Conservation (phyloP, 2,888 invertebrate genomes). For the Trilocha varians region DNA sequence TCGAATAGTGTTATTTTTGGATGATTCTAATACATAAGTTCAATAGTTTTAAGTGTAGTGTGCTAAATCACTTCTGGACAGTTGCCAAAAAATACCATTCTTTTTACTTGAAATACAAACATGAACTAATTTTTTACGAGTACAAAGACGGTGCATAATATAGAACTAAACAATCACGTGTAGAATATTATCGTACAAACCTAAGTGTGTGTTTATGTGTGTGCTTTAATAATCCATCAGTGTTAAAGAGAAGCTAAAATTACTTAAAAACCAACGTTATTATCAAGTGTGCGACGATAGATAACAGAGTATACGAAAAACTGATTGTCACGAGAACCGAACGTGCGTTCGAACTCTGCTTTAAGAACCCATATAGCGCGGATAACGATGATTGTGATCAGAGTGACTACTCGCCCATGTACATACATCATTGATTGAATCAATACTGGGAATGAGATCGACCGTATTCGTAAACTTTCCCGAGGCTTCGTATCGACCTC, state of each 20-base stretch:
- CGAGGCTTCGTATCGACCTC: conserved; percentile 23
- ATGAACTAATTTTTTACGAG: no score
- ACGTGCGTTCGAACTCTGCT: conserved; percentile 41
- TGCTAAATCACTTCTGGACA: background rate
- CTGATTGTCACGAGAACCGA: conserved; percentile 38
- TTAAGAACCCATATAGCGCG: conserved; percentile 1
- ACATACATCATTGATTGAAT: no score
- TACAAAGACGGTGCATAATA: background rate
- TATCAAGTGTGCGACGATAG: conserved; percentile 54
- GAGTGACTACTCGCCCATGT: no score
- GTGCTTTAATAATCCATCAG: background rate
- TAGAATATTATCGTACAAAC: background rate
- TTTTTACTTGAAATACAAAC: background rate
- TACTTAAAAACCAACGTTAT: conserved; percentile 38
- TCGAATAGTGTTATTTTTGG: background rate
- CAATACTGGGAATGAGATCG: no score
- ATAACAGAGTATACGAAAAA: conserved; percentile 40
- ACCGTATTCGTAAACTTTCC: no score
- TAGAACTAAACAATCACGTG: background rate
- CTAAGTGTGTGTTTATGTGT: background rate
- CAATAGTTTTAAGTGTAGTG: background rate
- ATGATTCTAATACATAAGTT: background rate
- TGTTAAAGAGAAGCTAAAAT: conserved; percentile 27
- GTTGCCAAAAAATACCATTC: background rate
- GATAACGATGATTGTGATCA: no score